Conservation (phyloP, 1,140 invertebrate species). For the Lordiphosa collinella region DNA sequence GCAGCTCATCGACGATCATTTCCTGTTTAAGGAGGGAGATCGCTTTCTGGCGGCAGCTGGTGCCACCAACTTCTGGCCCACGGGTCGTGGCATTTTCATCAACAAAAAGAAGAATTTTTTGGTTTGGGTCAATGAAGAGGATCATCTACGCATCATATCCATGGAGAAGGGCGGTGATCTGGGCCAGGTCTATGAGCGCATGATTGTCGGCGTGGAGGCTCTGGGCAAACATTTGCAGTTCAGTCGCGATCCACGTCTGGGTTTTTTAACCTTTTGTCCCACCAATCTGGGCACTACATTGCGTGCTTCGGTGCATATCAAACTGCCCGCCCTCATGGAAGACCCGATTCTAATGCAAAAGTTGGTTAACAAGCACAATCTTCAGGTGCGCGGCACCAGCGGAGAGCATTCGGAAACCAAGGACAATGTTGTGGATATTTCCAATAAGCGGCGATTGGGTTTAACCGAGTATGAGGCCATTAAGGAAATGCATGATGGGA, state of each 20-base stretch:
- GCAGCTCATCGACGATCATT: slow-evolving; percentile 96
- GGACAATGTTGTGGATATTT: slow-evolving; percentile 95
- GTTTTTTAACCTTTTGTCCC: slow-evolving; percentile 98
- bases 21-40: slow-evolving; percentile 96
- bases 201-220: slow-evolving; percentile 93
- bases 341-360: slow-evolving; percentile 92
- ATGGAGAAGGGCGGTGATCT: slow-evolving; percentile 98
- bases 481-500: slow-evolving; percentile 93
- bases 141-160: slow-evolving; percentile 97
- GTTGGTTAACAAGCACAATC: slow-evolving; percentile 91
- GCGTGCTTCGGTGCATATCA: slow-evolving; percentile 98
- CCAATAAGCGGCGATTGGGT: slow-evolving; percentile 92
- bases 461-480: slow-evolving; percentile 92
- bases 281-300: slow-evolving; percentile 98
- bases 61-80: slow-evolving; percentile 95
- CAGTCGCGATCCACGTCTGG: slow-evolving; percentile 92
- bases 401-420: slow-evolving; percentile 96
- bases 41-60: slow-evolving; percentile 88
- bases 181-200: slow-evolving; percentile 91
- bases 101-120: slow-evolving; percentile 97
- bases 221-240: slow-evolving; percentile 94
- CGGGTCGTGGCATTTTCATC: slow-evolving; percentile 96
- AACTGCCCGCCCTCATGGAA: slow-evolving; percentile 93
- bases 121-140: slow-evolving; percentile 98
- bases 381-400: slow-evolving; percentile 94